A percentile compares a stretch with the other conserved stretches of the same genome.
These are phyloP conservation scores for Callipepla squamata DNA, from an alignment of 2,113 vertebrate genomes.

Conservation along the genomic window DNA sequence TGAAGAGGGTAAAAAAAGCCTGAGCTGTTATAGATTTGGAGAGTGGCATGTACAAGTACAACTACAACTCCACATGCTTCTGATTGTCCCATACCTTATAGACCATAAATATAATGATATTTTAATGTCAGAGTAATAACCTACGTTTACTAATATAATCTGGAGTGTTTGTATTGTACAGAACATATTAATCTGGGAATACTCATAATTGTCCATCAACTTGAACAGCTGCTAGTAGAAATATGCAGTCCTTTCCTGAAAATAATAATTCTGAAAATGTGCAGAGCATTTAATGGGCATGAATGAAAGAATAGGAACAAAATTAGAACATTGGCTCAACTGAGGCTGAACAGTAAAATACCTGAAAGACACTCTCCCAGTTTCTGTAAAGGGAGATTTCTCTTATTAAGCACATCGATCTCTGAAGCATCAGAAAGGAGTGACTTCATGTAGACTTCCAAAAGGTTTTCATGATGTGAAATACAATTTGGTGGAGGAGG, in stretches of 20 bases:
- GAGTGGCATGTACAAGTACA: neutral
- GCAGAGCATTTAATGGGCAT: neutral
- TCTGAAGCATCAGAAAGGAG: constrained; percentile 9
- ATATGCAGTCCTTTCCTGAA: constrained; percentile 11
- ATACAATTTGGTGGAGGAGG: neutral
- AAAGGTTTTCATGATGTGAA: neutral
- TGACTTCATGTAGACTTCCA: neutral
- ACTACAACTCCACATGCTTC: neutral
- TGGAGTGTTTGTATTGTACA: neutral
- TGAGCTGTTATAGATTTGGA: neutral
- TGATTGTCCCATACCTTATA: neutral
- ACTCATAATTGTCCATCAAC: neutral
- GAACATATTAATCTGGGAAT: constrained; percentile 17
- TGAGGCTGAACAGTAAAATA: constrained; percentile 42
- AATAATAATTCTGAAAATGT: constrained; percentile 40
- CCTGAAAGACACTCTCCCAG: neutral
- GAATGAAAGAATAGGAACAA: constrained; percentile 43
- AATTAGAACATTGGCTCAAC: constrained; percentile 47
- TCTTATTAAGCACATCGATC: neutral
- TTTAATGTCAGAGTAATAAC: constrained; percentile 23
- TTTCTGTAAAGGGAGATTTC: neutral
- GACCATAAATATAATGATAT: neutral
- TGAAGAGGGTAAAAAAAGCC: neutral
- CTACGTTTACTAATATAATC: neutral
- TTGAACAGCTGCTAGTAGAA: constrained; percentile 32